Evolutionary conservation across 2,888 invertebrate species (phyloP).

Genomic region (Pristionchus mayeri): DNA sequence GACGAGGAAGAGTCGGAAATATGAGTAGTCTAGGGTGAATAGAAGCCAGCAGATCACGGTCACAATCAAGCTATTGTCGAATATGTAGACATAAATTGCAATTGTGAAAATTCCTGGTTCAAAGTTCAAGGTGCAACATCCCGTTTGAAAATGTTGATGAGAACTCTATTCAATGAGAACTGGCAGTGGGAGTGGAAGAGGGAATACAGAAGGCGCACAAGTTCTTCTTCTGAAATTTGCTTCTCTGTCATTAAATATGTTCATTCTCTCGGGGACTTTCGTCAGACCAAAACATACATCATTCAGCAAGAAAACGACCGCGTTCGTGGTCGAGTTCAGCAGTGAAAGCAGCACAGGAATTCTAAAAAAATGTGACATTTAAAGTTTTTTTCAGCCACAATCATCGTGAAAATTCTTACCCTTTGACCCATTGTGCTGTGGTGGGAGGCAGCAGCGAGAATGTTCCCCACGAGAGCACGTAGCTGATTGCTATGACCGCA

Average conservation of each 20-base stretch:
- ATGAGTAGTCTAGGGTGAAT: too few species aligned
- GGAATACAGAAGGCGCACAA: background rate
- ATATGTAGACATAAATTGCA: too few species aligned
- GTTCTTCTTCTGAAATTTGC: background rate
- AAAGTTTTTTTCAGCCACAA: background rate
- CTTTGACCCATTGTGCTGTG: background rate
- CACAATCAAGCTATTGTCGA: too few species aligned
- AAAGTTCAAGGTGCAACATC: too few species aligned
- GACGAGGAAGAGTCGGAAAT: too few species aligned
- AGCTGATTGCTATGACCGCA: too few species aligned
- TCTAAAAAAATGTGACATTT: background rate
- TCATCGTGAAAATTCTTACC: background rate
- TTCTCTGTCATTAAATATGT: background rate
- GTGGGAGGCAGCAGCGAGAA: background rate
- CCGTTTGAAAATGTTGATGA: too few species aligned
- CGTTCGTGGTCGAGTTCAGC: background rate
- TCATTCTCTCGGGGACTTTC: background rate
- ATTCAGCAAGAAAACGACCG: background rate
- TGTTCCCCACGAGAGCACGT: too few species aligned
- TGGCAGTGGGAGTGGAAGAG: background rate
- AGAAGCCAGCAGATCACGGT: too few species aligned
- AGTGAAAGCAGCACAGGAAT: background rate
- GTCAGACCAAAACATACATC: background rate
- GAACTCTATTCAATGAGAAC: background rate
- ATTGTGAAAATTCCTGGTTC: too few species aligned